Conservation (phyloP, 1,140 invertebrate species). For the Drosophila pruinosa region DNA sequence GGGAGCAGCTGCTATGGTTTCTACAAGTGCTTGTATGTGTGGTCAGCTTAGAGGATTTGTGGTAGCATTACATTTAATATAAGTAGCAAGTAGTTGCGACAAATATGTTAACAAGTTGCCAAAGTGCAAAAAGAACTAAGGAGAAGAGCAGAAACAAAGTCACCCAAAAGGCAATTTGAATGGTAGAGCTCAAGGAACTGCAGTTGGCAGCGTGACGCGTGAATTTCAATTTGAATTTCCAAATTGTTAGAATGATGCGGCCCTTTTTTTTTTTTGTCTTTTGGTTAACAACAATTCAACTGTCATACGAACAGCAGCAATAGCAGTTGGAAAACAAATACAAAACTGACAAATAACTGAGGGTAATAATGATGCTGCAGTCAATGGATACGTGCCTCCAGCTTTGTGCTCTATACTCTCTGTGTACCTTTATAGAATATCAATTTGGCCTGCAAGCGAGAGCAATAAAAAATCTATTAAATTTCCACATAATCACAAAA, state of each 20-base stretch:
- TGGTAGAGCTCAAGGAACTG: background rate
- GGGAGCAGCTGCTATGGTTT: slow-evolving; percentile 33
- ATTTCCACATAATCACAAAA: slow-evolving; percentile 80
- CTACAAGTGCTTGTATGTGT: slow-evolving; percentile 31
- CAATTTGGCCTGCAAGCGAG: slow-evolving; percentile 48
- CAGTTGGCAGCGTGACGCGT: slow-evolving; percentile 70
- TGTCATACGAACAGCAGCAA: slow-evolving; percentile 17
- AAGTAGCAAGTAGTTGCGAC: slow-evolving; percentile 47
- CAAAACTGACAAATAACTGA: slow-evolving; percentile 69
- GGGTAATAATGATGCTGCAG: slow-evolving; percentile 73
- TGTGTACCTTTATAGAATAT: slow-evolving; percentile 75
- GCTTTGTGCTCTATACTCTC: background rate
- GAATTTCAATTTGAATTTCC: slow-evolving; percentile 74
- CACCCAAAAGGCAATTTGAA: slow-evolving; percentile 3
- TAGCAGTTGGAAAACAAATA: slow-evolving; percentile 2
- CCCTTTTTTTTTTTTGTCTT: slow-evolving; percentile 41
- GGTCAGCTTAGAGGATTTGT: slow-evolving; percentile 62
- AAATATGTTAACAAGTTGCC: slow-evolving; percentile 52
- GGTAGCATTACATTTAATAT: slow-evolving; percentile 79
- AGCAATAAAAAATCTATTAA: slow-evolving; percentile 76
- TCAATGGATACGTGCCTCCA: slow-evolving; percentile 46
- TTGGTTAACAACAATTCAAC: slow-evolving; percentile 2
- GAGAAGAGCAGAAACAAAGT: slow-evolving; percentile 16
- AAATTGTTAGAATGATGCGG: slow-evolving; percentile 67
- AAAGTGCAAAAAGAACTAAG: background rate